A percentile compares a stretch with the other conserved stretches of the same genome.
Conservation (phyloP, 2,113 vertebrate species). For the Scalopus aquaticus region DNA sequence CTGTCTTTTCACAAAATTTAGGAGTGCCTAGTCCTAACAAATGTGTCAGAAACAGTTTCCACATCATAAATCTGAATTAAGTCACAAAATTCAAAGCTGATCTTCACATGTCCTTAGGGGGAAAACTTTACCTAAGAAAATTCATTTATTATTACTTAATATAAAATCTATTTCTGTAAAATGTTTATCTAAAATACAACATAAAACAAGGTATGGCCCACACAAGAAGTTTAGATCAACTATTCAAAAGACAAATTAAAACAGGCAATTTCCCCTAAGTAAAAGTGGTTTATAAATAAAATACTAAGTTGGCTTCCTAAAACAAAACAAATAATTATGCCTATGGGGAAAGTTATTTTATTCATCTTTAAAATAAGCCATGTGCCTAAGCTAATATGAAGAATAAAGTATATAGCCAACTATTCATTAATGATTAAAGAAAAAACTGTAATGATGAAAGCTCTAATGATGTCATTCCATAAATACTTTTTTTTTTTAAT, state of each 20-base stretch:
- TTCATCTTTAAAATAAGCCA: constrained; percentile 20
- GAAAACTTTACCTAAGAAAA: background rate
- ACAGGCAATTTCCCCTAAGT: background rate
- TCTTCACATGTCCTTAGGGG: background rate
- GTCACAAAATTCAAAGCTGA: constrained; percentile 18
- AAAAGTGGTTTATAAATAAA: background rate
- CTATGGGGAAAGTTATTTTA: background rate
- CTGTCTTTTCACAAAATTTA: background rate
- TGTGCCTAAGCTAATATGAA: constrained; percentile 10
- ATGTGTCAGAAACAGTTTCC: background rate
- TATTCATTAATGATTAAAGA: background rate
- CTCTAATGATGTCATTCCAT: background rate
- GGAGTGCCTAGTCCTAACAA: background rate
- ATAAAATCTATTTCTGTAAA: constrained; percentile 14
- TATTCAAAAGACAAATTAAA: background rate
- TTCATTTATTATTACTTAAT: constrained; percentile 6
- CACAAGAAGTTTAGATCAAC: background rate
- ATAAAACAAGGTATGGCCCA: too few relatives aligned
- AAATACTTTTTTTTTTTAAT: background rate
- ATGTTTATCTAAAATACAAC: background rate
- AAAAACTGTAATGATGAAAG: constrained; percentile 25
- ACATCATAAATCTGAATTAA: background rate
- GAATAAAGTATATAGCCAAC: background rate
- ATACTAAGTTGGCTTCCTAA: background rate
- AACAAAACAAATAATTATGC: background rate